Evolutionary conservation across 1,140 invertebrate species (phyloP), one percentile per base, ranked within the genome.

Genomic region (Papilio glaucus): DNA sequence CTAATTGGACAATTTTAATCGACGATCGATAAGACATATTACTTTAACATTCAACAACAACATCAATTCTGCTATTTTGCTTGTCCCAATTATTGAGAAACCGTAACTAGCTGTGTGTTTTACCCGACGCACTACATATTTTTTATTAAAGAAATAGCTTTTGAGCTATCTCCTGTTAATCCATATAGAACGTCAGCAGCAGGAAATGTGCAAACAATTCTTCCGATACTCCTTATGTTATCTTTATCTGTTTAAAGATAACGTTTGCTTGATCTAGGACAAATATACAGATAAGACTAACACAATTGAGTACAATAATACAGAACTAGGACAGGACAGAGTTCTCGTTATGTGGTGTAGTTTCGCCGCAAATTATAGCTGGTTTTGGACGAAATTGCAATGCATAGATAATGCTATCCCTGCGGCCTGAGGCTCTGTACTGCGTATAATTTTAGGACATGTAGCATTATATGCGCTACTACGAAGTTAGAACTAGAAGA

Each of bases 301-400:
- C 12, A 49, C 9, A 57, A 24, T 57, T 13, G 49, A 24, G 3
- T 24, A 53, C 9, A 57, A 26, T 57, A 24, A 57, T 24, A 57
- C 49, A 26, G 18, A 12, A 13, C n/a, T 57, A 57, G 49, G 21
- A 57, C 15, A 24, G 24, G 18, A 5, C 1, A 15, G 13, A 21
- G 18, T 49, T 10, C 62, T 18, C 13, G 26, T 69, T 53, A 33
- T 53, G 26, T 29, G 29, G 29, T 33, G n/a, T 29, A 29, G 26
- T 45, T 49, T 49, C 13, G n/a, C 67, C 42, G 67, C 67, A 69
- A 29, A 69, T 69, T 49, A 69, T n/a, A 69, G 42, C 33, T 49
- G 65, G 41, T 69, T 69, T 69, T 29, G 21, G 41, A 7, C 33
- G 33, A 37, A 63, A 65, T 65, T 65, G 62, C 62, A 65, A 65